Evolutionary conservation across 2,113 vertebrate species (phyloP).

Genomic region (Atlantisia rogersi): DNA sequence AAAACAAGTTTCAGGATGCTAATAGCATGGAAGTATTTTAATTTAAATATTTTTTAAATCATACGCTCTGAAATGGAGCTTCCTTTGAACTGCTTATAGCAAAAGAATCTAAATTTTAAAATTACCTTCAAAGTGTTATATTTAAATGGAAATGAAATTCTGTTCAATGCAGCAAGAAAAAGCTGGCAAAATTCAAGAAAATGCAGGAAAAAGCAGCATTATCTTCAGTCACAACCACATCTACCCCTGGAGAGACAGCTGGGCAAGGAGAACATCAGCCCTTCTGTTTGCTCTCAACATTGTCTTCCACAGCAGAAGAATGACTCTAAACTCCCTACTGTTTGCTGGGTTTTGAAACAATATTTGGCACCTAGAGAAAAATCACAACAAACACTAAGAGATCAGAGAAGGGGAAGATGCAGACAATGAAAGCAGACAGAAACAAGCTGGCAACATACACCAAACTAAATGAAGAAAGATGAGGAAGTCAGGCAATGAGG

Average conservation of each 20-base stretch:
- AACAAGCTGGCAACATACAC: background rate
- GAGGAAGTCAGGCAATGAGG: background rate
- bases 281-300: background rate
- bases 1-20: background rate
- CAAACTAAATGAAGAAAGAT: background rate
- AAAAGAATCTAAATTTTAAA: background rate
- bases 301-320: background rate
- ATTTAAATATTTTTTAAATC: background rate
- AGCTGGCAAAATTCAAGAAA: no score
- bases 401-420: background rate
- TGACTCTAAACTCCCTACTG: background rate
- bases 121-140: background rate
- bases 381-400: background rate
- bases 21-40: background rate
- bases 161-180: background rate
- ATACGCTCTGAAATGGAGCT: background rate
- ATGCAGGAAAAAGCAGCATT: background rate
- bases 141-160: background rate
- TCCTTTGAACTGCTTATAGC: background rate
- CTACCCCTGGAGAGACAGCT: rapidly evolving
- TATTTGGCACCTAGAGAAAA: background rate
- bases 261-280: background rate
- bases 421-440: background rate
- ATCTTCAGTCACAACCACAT: rapidly evolving
- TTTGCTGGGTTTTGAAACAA: background rate